A percentile compares a stretch with the other conserved stretches of the same genome.
These are phyloP conservation scores for Microcebus jonahi DNA, from an alignment of 2,113 vertebrate genomes.

Conservation along the genomic window DNA sequence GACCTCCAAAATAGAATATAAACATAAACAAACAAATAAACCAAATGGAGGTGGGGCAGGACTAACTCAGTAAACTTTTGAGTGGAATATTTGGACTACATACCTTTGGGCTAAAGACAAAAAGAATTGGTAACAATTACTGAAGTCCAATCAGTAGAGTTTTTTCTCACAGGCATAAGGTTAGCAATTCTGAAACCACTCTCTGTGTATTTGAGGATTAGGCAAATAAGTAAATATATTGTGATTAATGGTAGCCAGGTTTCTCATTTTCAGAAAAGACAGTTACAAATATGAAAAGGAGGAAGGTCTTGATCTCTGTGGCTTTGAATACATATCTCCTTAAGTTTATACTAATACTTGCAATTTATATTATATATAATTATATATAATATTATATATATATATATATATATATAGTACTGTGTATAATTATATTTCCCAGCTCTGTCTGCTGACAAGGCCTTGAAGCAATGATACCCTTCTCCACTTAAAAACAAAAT, in stretches of 20 bases:
- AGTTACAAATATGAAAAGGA: not conserved
- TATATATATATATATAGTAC: no score
- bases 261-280: not conserved
- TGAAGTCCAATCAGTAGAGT: not conserved
- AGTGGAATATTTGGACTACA: not conserved
- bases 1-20: not conserved
- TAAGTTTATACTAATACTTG: no score
- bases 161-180: not conserved
- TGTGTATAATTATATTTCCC: not conserved
- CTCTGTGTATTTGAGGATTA: not conserved
- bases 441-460: not conserved
- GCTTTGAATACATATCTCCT: not conserved
- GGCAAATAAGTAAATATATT: not conserved
- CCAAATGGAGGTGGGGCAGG: not conserved
- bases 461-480: not conserved
- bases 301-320: not conserved
- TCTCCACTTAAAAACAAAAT: not conserved
- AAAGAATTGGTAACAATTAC: not conserved
- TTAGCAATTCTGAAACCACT: not conserved
- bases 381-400: no score
- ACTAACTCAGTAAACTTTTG: not conserved
- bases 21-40: not conserved
- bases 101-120: not conserved
- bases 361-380: no score
- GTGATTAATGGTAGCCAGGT: not conserved